phyloP scores from a whole-genome alignment of 2,797 vertebrate genomes.

The Centroberyx gerrardi region DNA sequence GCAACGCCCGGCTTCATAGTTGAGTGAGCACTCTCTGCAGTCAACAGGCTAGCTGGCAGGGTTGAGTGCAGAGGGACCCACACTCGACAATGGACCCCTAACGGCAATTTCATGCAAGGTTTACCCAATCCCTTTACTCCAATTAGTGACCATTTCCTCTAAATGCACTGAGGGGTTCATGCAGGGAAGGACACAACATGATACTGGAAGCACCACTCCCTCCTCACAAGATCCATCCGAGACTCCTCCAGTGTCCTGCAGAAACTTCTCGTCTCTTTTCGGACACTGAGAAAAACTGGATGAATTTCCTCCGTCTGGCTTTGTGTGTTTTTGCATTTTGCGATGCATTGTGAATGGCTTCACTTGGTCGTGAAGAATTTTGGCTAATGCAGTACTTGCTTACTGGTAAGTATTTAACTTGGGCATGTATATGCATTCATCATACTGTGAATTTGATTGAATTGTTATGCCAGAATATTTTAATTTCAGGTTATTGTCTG shows the following conservation, averaged over 20 bases:
- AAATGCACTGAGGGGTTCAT: constrained; percentile 7
- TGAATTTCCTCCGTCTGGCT: no score
- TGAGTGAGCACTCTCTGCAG: constrained; percentile 63
- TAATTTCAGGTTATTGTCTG: constrained; percentile 43
- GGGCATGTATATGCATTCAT: constrained; percentile 6
- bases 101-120: constrained; percentile 87
- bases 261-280: no score
- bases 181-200: constrained; percentile 21
- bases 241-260: background rate
- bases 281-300: background rate
- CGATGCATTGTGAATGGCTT: no score
- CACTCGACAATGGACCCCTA: constrained; percentile 74
- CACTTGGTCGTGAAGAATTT: no score
- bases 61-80: constrained; percentile 41
- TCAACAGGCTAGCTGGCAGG: constrained; percentile 62
- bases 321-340: no score
- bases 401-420: constrained; percentile 1
- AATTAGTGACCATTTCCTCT: constrained; percentile 74
- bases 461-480: constrained; percentile 31
- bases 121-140: constrained; percentile 76
- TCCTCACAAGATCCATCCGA: background rate
- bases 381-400: background rate
- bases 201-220: background rate
- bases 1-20: constrained; percentile 49
- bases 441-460: constrained; percentile 23